Evolutionary conservation across 2,888 invertebrate species (phyloP), one percentile per base, ranked within the genome.

Genomic region (Choristoneura rosaceana): DNA sequence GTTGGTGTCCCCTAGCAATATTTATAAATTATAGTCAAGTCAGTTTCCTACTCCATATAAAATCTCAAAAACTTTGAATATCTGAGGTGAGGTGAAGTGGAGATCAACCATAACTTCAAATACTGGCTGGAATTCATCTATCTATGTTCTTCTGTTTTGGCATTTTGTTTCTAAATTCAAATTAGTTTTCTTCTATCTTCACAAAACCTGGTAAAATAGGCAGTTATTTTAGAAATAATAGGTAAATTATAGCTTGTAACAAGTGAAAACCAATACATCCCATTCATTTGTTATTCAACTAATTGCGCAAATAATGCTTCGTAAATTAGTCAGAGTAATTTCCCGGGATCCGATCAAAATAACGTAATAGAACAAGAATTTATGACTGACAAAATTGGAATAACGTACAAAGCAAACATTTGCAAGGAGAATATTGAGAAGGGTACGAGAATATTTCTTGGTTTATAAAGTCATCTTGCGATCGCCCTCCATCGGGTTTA

Each of bases 391-490:
- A 47, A 33, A 63, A 60, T 64, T 47, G 9, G 7, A 62, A 41
- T 25, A 43, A 52, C 33, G 15, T 14, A 60, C 50, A 47, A 59
- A 58, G 33, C n/a, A 43, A n/a, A 34, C 59, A 25, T 34, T 52
- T 38, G 43, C 34, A 55, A 34, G 45, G 4, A 41, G 41, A 64
- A 63, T 47, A 68, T 25, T 41, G 58, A 25, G 25, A 73, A 63
- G 63, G 62, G 67, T 58, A 67, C 58, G 25, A 62, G 41, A 41
- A 73, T 68, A 68, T 63, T 68, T 60, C 43, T 63, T 64, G 58
- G 71, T 64, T 69, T 73, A 73, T 73, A 73, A 67, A 71, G 68
- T 73, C 68, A 69, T 69, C 50, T 59, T 34, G 59, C 34, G 50
- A 69, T 59, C 63, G 69, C 68, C 71, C 73, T 73, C 64, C 59